Evolutionary conservation across 2,113 vertebrate genomes (phyloP).

Genomic region (Thermophis baileyi): DNA sequence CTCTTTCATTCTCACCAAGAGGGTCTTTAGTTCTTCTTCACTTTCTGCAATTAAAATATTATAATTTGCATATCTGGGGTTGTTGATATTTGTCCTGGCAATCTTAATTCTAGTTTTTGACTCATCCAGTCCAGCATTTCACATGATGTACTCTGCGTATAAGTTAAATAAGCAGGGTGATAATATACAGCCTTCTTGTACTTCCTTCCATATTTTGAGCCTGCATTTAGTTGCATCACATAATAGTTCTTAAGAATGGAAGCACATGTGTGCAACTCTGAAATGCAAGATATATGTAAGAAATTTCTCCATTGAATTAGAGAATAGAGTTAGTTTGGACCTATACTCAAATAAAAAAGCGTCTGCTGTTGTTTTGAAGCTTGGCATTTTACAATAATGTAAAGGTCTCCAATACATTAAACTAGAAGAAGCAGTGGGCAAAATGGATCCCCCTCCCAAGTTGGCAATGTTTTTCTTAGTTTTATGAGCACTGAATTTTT

Average conservation of each 20-base stretch:
- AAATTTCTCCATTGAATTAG: conserved; percentile 24
- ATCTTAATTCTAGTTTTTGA: too few relatives aligned
- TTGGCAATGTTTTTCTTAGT: conserved; percentile 8
- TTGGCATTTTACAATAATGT: conserved; percentile 39
- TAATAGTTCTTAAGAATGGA: not conserved
- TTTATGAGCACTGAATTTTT: conserved; percentile 19
- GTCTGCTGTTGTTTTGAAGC: conserved; percentile 24
- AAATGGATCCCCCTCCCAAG: not conserved
- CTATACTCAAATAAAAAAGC: conserved; percentile 30
- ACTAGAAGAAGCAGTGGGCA: conserved; percentile 35
- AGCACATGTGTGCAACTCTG: not conserved
- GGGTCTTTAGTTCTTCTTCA: too few relatives aligned
- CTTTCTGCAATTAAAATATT: too few relatives aligned
- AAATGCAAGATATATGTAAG: not conserved
- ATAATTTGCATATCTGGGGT: too few relatives aligned
- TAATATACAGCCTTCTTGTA: too few relatives aligned
- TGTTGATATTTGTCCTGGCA: too few relatives aligned
- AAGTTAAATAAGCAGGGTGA: too few relatives aligned
- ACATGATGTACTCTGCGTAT: too few relatives aligned
- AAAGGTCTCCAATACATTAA: conserved; percentile 9
- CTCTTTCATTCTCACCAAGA: too few relatives aligned
- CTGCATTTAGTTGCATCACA: not conserved
- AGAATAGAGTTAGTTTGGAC: conserved; percentile 15
- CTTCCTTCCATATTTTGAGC: not conserved
- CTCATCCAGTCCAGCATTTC: too few relatives aligned